Evolutionary conservation across 1,140 invertebrate genomes (phyloP).

Genomic region (Drosophila melanica): DNA sequence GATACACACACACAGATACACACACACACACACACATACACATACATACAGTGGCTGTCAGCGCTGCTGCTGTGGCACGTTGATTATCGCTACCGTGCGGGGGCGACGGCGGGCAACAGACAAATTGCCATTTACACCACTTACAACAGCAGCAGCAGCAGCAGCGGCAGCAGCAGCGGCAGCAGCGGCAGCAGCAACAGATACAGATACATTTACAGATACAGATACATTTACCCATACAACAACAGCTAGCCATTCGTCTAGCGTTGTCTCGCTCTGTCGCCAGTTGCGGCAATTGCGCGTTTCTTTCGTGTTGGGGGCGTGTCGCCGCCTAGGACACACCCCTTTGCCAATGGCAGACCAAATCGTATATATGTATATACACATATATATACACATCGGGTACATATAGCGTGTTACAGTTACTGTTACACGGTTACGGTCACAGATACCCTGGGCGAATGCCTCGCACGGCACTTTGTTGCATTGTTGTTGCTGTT

Average conservation of each 20-base stretch:
- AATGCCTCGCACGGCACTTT: slow-evolving; percentile 44
- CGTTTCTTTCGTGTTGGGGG: slow-evolving; percentile 30
- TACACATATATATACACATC: slow-evolving; percentile 5
- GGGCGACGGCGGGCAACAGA: slow-evolving; percentile 47
- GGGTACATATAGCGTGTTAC: slow-evolving; percentile 11
- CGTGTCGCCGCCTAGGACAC: slow-evolving; percentile 57
- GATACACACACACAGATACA: slow-evolving; percentile 29
- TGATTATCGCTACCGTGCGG: slow-evolving; percentile 64
- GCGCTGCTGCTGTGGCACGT: slow-evolving; percentile 12
- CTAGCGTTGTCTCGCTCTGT: slow-evolving; percentile 61
- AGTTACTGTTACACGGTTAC: slow-evolving; percentile 8
- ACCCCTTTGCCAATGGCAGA: slow-evolving; percentile 74
- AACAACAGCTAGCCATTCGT: not conserved
- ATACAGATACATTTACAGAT: slow-evolving; percentile 33
- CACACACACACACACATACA: slow-evolving; percentile 8
- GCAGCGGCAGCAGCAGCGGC: slow-evolving; percentile 34
- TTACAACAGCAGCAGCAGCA: slow-evolving; percentile 46
- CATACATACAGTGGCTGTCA: slow-evolving; percentile 46
- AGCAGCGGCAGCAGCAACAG: slow-evolving; percentile 51
- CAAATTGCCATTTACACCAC: slow-evolving; percentile 81
- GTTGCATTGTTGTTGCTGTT: slow-evolving; percentile 48
- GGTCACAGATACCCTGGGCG: not conserved
- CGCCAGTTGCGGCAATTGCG: slow-evolving; percentile 45
- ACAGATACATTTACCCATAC: slow-evolving; percentile 6
- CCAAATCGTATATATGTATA: slow-evolving; percentile 24